phyloP scores from a whole-genome alignment of 2,113 vertebrate genomes.

The Anhinga rufa region DNA sequence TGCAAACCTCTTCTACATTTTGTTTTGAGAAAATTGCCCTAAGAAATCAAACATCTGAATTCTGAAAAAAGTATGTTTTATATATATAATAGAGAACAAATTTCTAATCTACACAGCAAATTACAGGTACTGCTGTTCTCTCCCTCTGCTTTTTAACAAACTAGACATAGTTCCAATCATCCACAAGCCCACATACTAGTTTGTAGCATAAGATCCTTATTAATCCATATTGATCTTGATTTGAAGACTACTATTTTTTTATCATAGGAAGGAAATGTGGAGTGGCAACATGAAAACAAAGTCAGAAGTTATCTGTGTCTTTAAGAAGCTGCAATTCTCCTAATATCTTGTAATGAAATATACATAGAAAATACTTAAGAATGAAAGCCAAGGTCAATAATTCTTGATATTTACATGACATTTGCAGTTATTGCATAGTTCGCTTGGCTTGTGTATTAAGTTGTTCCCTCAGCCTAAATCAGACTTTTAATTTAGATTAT shows the following conservation, averaged over 20 bases:
- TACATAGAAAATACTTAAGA: background rate
- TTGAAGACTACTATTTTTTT: background rate
- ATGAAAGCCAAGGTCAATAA: background rate
- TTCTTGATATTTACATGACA: background rate
- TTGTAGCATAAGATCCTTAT: background rate
- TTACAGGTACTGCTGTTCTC: background rate
- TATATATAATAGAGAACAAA: background rate
- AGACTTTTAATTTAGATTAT: background rate
- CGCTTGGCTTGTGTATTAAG: background rate
- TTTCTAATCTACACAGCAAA: background rate
- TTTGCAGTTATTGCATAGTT: background rate
- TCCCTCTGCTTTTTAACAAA: background rate
- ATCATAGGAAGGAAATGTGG: background rate
- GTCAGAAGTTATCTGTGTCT: background rate
- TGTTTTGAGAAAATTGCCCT: background rate
- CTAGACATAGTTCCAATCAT: background rate
- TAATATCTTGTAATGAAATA: background rate
- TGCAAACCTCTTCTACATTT: background rate
- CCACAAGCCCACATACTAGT: background rate
- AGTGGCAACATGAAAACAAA: background rate
- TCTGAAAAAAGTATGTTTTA: background rate
- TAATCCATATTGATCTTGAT: background rate
- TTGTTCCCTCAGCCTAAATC: background rate
- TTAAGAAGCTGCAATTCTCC: background rate
- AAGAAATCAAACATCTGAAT: background rate